A percentile compares a stretch with the other conserved stretches of the same genome.
These are phyloP conservation scores for Psittacula echo DNA, from an alignment of 2,797 vertebrate species.

Conservation along the genomic window DNA sequence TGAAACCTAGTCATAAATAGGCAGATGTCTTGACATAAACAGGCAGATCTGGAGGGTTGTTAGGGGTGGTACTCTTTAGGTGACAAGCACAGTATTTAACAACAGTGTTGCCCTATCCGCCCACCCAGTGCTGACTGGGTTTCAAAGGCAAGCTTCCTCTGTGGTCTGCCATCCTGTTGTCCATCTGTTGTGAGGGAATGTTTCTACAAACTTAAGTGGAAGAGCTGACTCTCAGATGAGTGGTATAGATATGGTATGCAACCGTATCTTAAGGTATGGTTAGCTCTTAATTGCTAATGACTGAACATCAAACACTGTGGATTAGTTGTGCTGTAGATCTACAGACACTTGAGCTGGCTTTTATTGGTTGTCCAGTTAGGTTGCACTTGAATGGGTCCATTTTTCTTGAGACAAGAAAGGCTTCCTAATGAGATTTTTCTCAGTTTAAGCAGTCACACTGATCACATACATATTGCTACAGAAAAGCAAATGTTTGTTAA, in stretches of 20 bases:
- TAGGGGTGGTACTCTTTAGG: background rate
- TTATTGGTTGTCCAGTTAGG: background rate
- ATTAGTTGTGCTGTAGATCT: background rate
- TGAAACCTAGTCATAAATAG: background rate
- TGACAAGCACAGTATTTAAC: background rate
- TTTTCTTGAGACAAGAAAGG: background rate
- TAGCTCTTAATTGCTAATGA: background rate
- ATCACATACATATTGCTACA: background rate
- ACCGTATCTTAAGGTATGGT: background rate
- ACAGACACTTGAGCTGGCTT: background rate
- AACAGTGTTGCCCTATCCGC: background rate
- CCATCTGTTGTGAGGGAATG: background rate
- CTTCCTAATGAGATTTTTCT: background rate
- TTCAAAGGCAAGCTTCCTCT: background rate
- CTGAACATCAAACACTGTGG: background rate
- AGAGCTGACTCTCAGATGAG: background rate
- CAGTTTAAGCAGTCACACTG: fast-evolving
- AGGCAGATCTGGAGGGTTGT: background rate
- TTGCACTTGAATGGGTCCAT: background rate
- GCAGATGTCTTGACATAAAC: background rate
- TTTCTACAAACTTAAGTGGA: background rate
- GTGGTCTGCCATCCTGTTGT: background rate
- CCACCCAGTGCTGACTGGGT: background rate
- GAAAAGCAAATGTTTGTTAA: background rate
- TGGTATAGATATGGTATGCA: background rate